phyloP scores from a whole-genome alignment of 2,113 vertebrate genomes.

The Rattus rattus region DNA sequence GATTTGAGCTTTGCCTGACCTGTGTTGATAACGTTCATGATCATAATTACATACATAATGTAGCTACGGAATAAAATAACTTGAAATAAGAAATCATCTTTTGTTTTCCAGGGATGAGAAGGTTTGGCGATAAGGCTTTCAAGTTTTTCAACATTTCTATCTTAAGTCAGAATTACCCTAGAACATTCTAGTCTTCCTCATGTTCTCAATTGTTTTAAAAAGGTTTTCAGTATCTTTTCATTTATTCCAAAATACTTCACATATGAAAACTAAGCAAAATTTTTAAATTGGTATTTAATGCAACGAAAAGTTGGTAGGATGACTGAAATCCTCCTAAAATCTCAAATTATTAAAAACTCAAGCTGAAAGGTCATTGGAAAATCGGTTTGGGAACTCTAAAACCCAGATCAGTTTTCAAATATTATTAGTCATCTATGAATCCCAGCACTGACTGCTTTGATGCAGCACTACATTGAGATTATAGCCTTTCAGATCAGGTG shows the following conservation, averaged over 20 bases:
- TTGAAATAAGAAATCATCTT: slow-evolving; percentile 32
- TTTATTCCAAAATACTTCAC: slow-evolving; percentile 1
- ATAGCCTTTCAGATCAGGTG: slow-evolving; percentile 12
- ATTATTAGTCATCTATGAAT: slow-evolving; percentile 20
- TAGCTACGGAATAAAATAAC: neutral
- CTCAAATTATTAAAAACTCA: slow-evolving; percentile 35
- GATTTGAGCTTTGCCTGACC: slow-evolving; percentile 51
- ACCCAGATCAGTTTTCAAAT: slow-evolving; percentile 38
- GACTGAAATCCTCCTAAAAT: slow-evolving; percentile 41
- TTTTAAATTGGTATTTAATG: neutral
- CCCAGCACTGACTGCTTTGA: neutral
- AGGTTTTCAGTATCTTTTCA: slow-evolving; percentile 4
- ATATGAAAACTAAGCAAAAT: neutral
- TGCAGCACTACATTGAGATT: neutral
- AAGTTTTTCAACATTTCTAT: neutral
- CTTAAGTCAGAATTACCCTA: slow-evolving; percentile 31
- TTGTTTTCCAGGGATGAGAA: slow-evolving; percentile 55
- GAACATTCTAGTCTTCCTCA: neutral
- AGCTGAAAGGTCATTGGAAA: slow-evolving; percentile 44
- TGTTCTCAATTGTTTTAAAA: neutral
- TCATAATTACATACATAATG: neutral
- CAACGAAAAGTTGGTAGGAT: neutral
- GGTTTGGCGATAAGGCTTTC: neutral
- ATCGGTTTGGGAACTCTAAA: slow-evolving; percentile 29
- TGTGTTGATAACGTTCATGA: neutral